Evolutionary conservation across 2,113 vertebrate genomes (phyloP).

Genomic region (rat (Rattus norvegicus)): GRCr8 NC_086023.1:164949501-164950000

Average conservation of each 20-base stretch:
- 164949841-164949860: not conserved
- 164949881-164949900: not conserved
- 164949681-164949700: not conserved
- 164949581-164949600: slow-evolving; percentile 10
- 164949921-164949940: not conserved
- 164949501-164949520: slow-evolving; percentile 21
- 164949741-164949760: slow-evolving; percentile 49
- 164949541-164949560: slow-evolving; percentile 68
- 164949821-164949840: not conserved
- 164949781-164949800: slow-evolving; percentile 14
- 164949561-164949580: slow-evolving; percentile 42
- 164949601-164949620: not conserved
- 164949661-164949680: slow-evolving; percentile 21
- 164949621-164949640: not conserved
- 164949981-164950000: not conserved
- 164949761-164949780: slow-evolving; percentile 42
- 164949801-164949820: not conserved
- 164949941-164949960: not conserved
- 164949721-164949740: slow-evolving; percentile 42
- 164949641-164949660: not conserved
- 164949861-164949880: not conserved
- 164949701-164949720: not conserved
- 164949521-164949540: slow-evolving; percentile 46
- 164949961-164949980: not conserved
- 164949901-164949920: not conserved